A percentile compares a stretch with the other conserved stretches of the same genome.
These are phyloP conservation scores for Chaetophractus vellerosus DNA, from an alignment of 2,797 vertebrate species.

Conservation along the genomic window DNA sequence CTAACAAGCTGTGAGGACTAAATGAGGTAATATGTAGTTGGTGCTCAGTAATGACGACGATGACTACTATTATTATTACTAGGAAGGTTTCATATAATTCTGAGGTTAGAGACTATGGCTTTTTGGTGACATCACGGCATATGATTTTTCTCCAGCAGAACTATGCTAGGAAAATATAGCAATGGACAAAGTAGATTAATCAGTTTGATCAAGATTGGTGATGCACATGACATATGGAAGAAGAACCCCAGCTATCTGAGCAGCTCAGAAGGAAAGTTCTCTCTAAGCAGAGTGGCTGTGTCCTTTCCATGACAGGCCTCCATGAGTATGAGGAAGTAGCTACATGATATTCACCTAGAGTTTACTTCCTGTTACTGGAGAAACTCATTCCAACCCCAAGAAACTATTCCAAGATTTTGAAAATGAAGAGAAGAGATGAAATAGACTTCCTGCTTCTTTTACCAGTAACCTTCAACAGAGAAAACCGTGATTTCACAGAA, in stretches of 20 bases:
- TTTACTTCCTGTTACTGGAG: not conserved
- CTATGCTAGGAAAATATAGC: not conserved
- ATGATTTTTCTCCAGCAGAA: not conserved
- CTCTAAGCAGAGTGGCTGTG: not conserved
- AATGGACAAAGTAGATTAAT: not conserved
- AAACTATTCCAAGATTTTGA: not conserved
- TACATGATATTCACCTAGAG: not conserved
- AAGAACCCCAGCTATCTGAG: not conserved
- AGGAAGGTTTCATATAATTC: not conserved
- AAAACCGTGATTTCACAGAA: not conserved
- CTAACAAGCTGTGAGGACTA: not conserved
- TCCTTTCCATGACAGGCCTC: not conserved
- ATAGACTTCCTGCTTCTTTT: not conserved
- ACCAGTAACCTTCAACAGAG: not conserved
- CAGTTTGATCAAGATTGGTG: not conserved
- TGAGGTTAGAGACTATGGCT: not conserved
- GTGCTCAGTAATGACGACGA: not conserved
- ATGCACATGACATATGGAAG: not conserved
- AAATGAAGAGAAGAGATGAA: conserved; percentile 6
- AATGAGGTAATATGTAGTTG: not conserved
- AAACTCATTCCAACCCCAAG: not conserved
- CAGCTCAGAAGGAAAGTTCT: not conserved
- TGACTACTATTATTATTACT: not conserved
- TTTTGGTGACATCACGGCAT: not conserved
- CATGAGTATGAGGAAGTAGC: not conserved